Conservation (phyloP, 92 coral and sea anemone species). For the Montipora capitata region DNA sequence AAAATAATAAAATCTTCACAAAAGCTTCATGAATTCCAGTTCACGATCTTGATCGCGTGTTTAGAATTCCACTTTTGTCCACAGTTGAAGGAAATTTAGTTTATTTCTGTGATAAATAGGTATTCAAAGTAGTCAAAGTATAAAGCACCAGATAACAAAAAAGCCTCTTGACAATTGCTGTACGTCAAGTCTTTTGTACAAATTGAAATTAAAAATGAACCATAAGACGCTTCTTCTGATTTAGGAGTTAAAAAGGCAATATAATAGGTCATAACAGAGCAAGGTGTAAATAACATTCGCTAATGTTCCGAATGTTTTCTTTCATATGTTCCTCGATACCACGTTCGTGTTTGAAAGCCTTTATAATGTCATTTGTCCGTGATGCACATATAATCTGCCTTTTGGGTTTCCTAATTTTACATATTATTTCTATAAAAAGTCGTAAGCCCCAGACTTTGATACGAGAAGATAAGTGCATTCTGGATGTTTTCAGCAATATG, state of each 20-base stretch:
- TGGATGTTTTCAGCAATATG: too few species aligned
- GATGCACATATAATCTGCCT: neutral
- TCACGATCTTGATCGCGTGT: neutral
- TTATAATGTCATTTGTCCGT: neutral
- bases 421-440: slow-evolving; percentile 21
- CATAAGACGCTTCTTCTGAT: slow-evolving; percentile 1
- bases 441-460: slow-evolving; percentile 13
- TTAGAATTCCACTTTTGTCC: slow-evolving; percentile 8
- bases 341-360: slow-evolving; percentile 4
- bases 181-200: slow-evolving; percentile 35
- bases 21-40: neutral
- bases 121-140: slow-evolving; percentile 14
- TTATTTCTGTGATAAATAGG: slow-evolving; percentile 45
- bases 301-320: neutral
- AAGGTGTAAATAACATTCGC: slow-evolving; percentile 42
- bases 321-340: neutral
- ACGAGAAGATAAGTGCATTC: neutral
- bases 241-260: slow-evolving; percentile 14
- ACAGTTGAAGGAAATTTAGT: slow-evolving; percentile 31
- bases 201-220: slow-evolving; percentile 25
- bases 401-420: neutral
- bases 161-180: slow-evolving; percentile 10
- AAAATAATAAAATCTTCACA: neutral
- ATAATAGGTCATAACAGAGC: neutral
- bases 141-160: slow-evolving; percentile 30